Base-by-base conservation (phyloP, 2,888 invertebrate genomes). In the Apomyelois bistriatella region DNA sequence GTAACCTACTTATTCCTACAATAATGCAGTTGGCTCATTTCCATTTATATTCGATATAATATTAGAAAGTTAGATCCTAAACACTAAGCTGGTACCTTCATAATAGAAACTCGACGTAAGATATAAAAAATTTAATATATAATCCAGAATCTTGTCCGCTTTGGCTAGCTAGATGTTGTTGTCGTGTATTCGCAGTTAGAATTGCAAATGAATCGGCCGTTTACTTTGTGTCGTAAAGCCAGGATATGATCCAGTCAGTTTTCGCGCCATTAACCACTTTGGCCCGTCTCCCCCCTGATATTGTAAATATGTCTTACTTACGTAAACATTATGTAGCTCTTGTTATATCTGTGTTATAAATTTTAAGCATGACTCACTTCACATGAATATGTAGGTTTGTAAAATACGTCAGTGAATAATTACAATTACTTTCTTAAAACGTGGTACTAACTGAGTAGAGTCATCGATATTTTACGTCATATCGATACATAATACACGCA, bases 121-220 rank as follows among this genome's bases (percentile, higher is more conserved):
- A 8, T 22, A 28, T 12, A n/a, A n/a, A 13, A 30, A 12, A 15
- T 1, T 6, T 16, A 46, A 30, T 7, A 30, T 3, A 46, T 35
- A 16, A 16, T 35, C 35, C 10, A 13, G 15, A 32, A 16, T 15
- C 3, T 46, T 46, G 15, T 6, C n/a, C 32, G 15, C 6, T 3
- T 12, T 35, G 10, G 32, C 35, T 47, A 7, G 4, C 9, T 28
- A 22, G 30, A 38, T 38, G 47, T 16, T 36, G 12, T 38, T 52
- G 54, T 43, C 64, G 57, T 60, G 70, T 66, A 72, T 71, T 75
- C 74, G 74, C 74, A 81, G 81, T 88, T 89, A 85, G 90, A 88
- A 89, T 90, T 90, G 90, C 89, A 90, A 89, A 90, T 90, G 90
- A 90, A 89, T 87, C 87, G 86, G 82, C 83, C 84, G 80, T 88